A percentile compares a stretch with the other conserved stretches of the same genome.
phyloP scores from a whole-genome alignment of 2,113 vertebrate genomes.

The Ameiurus melas region DNA sequence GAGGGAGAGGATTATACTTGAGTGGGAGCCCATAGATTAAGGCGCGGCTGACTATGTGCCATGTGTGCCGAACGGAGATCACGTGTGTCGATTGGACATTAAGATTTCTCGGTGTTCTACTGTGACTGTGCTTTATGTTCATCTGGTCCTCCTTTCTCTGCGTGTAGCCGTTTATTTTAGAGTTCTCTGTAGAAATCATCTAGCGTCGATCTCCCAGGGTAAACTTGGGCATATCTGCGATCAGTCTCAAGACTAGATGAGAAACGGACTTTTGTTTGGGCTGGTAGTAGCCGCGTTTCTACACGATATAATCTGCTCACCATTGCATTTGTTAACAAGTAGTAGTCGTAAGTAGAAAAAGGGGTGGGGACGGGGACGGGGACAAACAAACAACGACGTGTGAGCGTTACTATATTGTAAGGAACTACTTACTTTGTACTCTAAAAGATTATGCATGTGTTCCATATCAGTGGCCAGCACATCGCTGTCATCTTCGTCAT shows the following conservation, averaged over 20 bases:
- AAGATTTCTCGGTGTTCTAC: not conserved
- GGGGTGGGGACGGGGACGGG: no score
- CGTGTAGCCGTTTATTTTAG: not conserved
- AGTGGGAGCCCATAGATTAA: conserved; percentile 24
- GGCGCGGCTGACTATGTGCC: conserved; percentile 2
- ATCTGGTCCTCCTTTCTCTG: not conserved
- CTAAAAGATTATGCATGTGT: conserved; percentile 88
- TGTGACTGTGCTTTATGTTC: not conserved
- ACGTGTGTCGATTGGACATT: not conserved
- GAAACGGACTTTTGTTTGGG: not conserved
- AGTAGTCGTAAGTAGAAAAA: not conserved
- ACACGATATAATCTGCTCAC: not conserved
- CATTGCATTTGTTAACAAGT: not conserved
- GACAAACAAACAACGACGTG: not conserved
- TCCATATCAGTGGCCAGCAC: conserved; percentile 86
- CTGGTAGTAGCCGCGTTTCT: not conserved
- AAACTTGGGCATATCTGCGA: not conserved
- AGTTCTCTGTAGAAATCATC: not conserved
- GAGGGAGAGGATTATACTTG: conserved; percentile 30
- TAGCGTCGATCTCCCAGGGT: not conserved
- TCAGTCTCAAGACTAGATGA: not conserved
- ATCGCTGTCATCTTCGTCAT: conserved; percentile 82
- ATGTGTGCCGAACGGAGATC: not conserved
- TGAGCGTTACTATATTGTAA: not conserved
- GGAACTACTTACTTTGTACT: conserved; percentile 83